Evolutionary conservation across 2,797 vertebrate species (phyloP).

Genomic region (Lemur catta): DNA sequence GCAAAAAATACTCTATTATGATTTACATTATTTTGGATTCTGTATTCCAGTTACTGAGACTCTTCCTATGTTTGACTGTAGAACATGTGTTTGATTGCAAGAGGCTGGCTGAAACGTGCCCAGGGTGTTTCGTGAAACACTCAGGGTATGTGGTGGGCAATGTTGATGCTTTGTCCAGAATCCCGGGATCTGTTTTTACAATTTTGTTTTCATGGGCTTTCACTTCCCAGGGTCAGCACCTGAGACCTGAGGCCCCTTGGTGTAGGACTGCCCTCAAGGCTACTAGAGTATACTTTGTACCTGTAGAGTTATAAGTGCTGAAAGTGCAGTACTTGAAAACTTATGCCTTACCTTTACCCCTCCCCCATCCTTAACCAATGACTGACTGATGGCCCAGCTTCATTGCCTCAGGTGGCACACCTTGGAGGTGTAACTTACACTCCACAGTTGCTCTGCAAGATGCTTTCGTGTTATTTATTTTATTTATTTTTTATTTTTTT

Average conservation of each 20-base stretch:
- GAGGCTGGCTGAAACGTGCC: not conserved
- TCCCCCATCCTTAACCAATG: not conserved
- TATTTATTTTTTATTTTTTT: no score
- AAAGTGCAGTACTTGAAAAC: not conserved
- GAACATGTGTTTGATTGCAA: not conserved
- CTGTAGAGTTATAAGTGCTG: not conserved
- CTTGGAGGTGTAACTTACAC: not conserved
- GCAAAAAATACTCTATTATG: not conserved
- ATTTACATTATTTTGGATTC: not conserved
- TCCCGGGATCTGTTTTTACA: not conserved
- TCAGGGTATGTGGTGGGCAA: no score
- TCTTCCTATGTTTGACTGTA: not conserved
- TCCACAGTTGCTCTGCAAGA: not conserved
- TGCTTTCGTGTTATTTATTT: not conserved
- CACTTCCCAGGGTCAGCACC: not conserved
- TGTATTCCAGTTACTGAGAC: not conserved
- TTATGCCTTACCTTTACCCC: not conserved
- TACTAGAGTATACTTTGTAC: not conserved
- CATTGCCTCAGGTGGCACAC: not conserved
- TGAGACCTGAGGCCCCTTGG: not conserved
- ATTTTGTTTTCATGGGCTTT: not conserved
- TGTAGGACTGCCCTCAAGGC: not conserved
- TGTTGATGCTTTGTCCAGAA: not conserved
- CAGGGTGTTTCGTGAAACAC: not conserved
- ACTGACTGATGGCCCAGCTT: not conserved